phyloP scores from a whole-genome alignment of 2,797 vertebrate species.

The Darevskia mixta region DNA sequence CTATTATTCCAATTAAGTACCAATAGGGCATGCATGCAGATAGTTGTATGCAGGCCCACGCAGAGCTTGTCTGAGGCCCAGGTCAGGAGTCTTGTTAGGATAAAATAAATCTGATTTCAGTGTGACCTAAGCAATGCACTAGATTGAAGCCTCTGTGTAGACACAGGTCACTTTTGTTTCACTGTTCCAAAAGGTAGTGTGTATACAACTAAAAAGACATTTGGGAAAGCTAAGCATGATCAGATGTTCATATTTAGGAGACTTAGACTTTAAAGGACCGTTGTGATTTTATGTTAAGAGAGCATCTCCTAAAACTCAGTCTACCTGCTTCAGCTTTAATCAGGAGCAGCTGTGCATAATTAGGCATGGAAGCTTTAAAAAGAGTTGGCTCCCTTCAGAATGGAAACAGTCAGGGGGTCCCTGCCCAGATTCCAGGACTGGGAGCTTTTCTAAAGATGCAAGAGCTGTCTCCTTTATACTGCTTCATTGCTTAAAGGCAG shows the following conservation, averaged over 20 bases:
- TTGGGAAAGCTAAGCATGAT: slow-evolving; percentile 25
- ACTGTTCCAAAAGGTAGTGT: neutral
- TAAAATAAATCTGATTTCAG: slow-evolving; percentile 9
- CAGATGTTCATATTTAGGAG: neutral
- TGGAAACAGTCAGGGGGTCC: neutral
- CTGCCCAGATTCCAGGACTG: neutral
- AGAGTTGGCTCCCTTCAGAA: slow-evolving; percentile 13
- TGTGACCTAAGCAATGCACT: neutral
- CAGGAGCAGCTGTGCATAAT: slow-evolving; percentile 27
- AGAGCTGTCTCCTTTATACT: slow-evolving; percentile 12
- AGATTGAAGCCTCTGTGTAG: rapidly evolving
- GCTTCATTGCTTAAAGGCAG: slow-evolving; percentile 15
- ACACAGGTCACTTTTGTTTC: neutral
- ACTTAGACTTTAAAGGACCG: neutral
- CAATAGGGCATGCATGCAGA: no score
- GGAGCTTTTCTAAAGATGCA: slow-evolving; percentile 23
- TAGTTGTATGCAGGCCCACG: no score
- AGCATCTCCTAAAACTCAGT: neutral
- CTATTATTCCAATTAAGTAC: no score
- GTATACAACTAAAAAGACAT: neutral
- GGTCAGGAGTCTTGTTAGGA: no score
- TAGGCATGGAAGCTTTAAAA: slow-evolving; percentile 17
- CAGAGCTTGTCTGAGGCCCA: no score
- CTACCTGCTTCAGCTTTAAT: slow-evolving; percentile 19
- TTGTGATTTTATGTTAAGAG: neutral